Evolutionary conservation across 2,888 invertebrate species (phyloP), one percentile per base, ranked within the genome.

Genomic region (Halictus quadricinctus): DNA sequence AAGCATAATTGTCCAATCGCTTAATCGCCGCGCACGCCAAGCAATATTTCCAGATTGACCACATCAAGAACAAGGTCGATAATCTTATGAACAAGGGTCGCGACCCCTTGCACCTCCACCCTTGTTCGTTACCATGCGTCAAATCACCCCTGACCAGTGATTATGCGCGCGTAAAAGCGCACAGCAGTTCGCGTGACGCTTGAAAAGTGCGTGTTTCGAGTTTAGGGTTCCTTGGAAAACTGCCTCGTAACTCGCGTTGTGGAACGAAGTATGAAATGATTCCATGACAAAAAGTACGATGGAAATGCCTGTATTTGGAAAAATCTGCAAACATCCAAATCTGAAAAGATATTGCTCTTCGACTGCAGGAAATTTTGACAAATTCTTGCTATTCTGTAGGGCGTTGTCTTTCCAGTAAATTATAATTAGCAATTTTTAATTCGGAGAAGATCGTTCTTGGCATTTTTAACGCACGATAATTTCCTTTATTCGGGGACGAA

Each of bases 161-260:
- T 60, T 66, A 25, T 70, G 64, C 36, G 75, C 69, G 79, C 58
- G 36, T 66, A 77, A 84, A 83, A 50, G 75, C 50, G 74, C 75
- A 29, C 50, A 64, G 41, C 54, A 78, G 75, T 81, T 75, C 50
- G 79, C 69, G 79, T 77, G 72, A 84, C 76, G 29, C 75, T 80
- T 54, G n/a, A 50, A 29, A 58, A 58, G 69, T 70, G 80, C 76
- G 81, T 80, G 86, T 76, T 79, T 66, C 54, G 72, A 81, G 60
- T 25, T 25, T 25, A 60, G 25, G 60, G 60, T 60, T 25, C 60
- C 60, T 60, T 6, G 13, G 60, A 7, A 60, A 29, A 25, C 60
- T 7, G 60, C 15, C 60, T 15, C 25, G 60, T 25, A 25, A 25
- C 29, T 29, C 25, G 60, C 29, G 25, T 60, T 60, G 25, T 60